phyloP scores from a whole-genome alignment of 2,888 invertebrate genomes.

The Calameuta idolon region DNA sequence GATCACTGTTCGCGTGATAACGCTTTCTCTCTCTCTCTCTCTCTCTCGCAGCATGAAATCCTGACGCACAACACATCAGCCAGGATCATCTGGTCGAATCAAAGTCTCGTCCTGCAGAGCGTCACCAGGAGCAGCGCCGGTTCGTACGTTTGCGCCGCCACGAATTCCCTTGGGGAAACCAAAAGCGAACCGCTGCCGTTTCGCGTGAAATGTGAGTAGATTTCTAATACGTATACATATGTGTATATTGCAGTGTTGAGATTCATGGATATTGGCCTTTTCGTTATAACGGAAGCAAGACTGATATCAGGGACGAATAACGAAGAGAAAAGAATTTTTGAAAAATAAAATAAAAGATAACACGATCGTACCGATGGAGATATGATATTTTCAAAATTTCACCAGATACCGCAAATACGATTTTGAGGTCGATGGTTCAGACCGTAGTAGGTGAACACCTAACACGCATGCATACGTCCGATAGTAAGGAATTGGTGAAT shows the following conservation, averaged over 20 bases:
- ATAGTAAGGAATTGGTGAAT: constrained; percentile 38
- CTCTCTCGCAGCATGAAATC: constrained; percentile 76
- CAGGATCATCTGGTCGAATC: constrained; percentile 90
- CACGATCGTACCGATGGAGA: background rate
- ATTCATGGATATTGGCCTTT: background rate
- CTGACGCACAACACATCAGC: constrained; percentile 89
- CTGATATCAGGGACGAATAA: background rate
- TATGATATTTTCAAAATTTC: background rate
- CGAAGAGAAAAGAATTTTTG: background rate
- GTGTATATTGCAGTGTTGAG: background rate
- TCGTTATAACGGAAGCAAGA: background rate
- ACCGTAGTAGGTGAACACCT: background rate
- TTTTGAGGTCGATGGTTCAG: background rate
- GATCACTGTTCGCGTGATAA: background rate
- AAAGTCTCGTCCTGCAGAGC: constrained; percentile 90
- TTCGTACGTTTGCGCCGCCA: constrained; percentile 88
- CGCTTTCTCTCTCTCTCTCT: constrained; percentile 50
- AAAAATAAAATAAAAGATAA: background rate
- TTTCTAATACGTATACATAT: background rate
- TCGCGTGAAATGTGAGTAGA: constrained; percentile 87
- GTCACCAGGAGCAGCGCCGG: constrained; percentile 89
- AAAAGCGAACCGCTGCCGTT: constrained; percentile 87
- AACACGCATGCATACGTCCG: background rate
- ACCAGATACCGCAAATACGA: background rate
- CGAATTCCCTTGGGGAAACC: constrained; percentile 89